These are phyloP conservation scores for Odocoileus hemionus DNA, from an alignment of 2,113 vertebrate species.

Conservation along the genomic window DNA sequence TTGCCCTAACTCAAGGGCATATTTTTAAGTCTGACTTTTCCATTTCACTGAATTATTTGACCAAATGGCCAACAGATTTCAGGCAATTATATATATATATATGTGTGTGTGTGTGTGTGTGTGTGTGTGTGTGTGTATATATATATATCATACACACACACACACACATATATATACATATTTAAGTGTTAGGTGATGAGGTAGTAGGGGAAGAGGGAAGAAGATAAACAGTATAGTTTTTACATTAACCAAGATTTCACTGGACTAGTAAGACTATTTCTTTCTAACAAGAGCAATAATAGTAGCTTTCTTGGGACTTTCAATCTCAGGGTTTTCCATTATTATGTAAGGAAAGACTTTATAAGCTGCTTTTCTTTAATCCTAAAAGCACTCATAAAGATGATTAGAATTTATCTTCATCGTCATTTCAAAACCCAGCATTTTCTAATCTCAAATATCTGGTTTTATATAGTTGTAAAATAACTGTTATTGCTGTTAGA, in stretches of 20 bases:
- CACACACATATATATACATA: not conserved
- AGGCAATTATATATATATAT: not conserved
- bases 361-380: conserved; percentile 68
- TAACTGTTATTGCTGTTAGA: not conserved
- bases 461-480: not conserved
- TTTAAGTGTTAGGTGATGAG: not conserved
- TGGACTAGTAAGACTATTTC: not conserved
- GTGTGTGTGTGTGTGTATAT: too few relatives aligned
- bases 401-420: conserved; percentile 51
- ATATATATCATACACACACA: too few relatives aligned
- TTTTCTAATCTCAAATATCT: not conserved
- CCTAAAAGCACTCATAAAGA: conserved; percentile 38
- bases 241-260: not conserved
- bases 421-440: not conserved
- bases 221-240: not conserved
- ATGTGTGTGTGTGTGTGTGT: too few relatives aligned
- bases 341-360: conserved; percentile 33
- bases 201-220: not conserved
- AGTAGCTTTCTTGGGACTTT: not conserved
- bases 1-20: not conserved
- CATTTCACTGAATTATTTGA: conserved; percentile 9
- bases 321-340: not conserved
- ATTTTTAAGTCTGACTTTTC: not conserved
- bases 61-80: not conserved
- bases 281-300: not conserved